phyloP scores from a whole-genome alignment of 2,888 invertebrate genomes.

The Desoria tigrina region DNA sequence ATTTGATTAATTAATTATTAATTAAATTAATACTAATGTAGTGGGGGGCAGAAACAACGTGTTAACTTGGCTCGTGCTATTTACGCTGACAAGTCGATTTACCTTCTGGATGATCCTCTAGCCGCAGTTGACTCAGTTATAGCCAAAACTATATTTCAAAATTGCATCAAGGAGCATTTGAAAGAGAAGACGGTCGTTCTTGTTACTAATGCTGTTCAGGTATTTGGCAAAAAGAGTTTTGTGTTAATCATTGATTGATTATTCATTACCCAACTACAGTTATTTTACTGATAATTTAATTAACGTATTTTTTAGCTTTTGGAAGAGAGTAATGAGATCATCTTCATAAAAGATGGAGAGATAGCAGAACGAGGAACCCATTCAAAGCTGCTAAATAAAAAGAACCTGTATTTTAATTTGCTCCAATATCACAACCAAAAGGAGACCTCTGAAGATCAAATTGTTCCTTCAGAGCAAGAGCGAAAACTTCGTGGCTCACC shows the following conservation, averaged over 20 bases:
- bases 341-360: constrained; percentile 59
- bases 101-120: constrained; percentile 63
- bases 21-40: constrained; percentile 39
- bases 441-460: constrained; percentile 20
- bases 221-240: constrained; percentile 37
- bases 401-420: constrained; percentile 57
- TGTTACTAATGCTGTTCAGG: constrained; percentile 57
- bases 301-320: constrained; percentile 57
- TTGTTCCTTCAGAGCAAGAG: constrained; percentile 37
- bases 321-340: constrained; percentile 59
- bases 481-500: constrained; percentile 23
- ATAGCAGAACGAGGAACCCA: constrained; percentile 60
- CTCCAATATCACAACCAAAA: constrained; percentile 50
- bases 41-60: constrained; percentile 59
- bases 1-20: constrained; percentile 5
- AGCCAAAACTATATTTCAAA: constrained; percentile 62
- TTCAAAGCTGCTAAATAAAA: constrained; percentile 56
- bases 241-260: neutral
- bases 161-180: constrained; percentile 56
- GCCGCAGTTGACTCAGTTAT: constrained; percentile 64
- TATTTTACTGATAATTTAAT: neutral
- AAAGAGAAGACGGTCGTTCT: constrained; percentile 57
- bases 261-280: neutral
- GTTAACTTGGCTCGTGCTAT: constrained; percentile 59
- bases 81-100: constrained; percentile 59